Evolutionary conservation across 2,113 vertebrate species (phyloP), one percentile per base, ranked within the genome.

Genomic region (Acrocephalus kingi): DNA sequence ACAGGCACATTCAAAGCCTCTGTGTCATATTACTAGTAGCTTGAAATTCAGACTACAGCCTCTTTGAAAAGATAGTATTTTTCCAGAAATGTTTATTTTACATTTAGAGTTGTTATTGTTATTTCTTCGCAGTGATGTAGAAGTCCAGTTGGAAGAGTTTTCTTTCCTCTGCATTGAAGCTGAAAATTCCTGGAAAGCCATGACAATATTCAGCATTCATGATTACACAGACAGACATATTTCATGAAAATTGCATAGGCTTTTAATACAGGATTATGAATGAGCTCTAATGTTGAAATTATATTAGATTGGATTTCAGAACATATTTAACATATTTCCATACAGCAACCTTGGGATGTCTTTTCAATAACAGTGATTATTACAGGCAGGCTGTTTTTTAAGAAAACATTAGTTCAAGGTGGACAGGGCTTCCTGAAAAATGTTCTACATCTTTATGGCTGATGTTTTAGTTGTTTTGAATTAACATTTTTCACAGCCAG

Each of bases 41-140:
- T 92, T 90, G 96, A 93, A 92, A 96, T 96, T 96, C 92, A 94
- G 96, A 94, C 92, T 92, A 85, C 84, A 89, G 88, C 54, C 89
- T 97, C 95, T 93, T 97, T 96, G 78, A 93, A 95, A 94, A 95
- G 96, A 97, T 85, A 97, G 92, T 93, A 92, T 97, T 98, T 98
- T 98, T 97, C 97, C 94, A 97, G 96, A 93, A 97, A 94, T 97
- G 97, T 98, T 98, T 98, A 97, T 96, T 98, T 98, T 98, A 97
- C 94, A 83, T 97, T 97, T 97, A 88, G 89, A 97, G 87, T 95
- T 97, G 96, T 97, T 98, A 98, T 97, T 97, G 91, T 97, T 97
- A 97, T 98, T 98, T 97, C 96, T 98, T 97, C 96, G 96, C 97
- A 93, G 96, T 92, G 91, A 96, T 97, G 92, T 97, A 97, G 96